These are phyloP conservation scores for Aurelia sp. DNA, from an alignment of 30 jellyfish, hydroid and myxozoan genomes.

Conservation along the genomic window DNA sequence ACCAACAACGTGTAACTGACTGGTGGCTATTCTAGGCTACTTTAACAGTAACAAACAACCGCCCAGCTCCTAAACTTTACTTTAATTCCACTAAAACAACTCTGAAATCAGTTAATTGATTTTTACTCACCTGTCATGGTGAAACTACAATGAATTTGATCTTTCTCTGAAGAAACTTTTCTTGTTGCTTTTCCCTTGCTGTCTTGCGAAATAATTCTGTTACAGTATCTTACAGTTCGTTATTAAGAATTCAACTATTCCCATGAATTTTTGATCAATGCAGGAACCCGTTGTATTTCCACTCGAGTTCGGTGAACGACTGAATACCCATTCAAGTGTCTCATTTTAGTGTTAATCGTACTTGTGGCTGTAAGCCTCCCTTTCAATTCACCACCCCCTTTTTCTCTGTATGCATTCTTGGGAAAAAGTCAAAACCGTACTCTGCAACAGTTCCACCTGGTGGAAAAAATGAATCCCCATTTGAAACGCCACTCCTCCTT, in stretches of 20 bases:
- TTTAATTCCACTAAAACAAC: too few relatives aligned
- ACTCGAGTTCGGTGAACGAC: conserved; percentile 53
- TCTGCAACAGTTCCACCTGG: too few relatives aligned
- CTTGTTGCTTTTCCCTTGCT: too few relatives aligned
- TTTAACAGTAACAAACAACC: conserved; percentile 37
- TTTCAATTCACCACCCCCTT: neutral
- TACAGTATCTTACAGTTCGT: conserved; percentile 71
- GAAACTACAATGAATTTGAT: too few relatives aligned
- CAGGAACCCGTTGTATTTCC: conserved; percentile 60
- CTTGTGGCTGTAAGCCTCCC: conserved; percentile 55
- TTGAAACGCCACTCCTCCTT: too few relatives aligned
- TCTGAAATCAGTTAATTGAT: neutral
- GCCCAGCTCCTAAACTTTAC: neutral
- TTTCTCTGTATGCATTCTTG: too few relatives aligned
- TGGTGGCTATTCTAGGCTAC: conserved; percentile 22
- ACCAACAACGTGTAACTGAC: neutral
- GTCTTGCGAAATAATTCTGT: conserved; percentile 26
- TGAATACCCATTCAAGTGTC: conserved; percentile 58
- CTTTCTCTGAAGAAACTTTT: too few relatives aligned
- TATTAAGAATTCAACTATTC: conserved; percentile 36
- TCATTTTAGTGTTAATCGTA: conserved; percentile 34
- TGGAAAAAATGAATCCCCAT: too few relatives aligned
- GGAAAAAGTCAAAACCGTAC: too few relatives aligned
- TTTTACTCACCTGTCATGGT: conserved; percentile 35
- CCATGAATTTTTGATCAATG: conserved; percentile 64